Base-by-base conservation (phyloP, 2,888 invertebrate species). In the Caenorhabditis sinica region DNA sequence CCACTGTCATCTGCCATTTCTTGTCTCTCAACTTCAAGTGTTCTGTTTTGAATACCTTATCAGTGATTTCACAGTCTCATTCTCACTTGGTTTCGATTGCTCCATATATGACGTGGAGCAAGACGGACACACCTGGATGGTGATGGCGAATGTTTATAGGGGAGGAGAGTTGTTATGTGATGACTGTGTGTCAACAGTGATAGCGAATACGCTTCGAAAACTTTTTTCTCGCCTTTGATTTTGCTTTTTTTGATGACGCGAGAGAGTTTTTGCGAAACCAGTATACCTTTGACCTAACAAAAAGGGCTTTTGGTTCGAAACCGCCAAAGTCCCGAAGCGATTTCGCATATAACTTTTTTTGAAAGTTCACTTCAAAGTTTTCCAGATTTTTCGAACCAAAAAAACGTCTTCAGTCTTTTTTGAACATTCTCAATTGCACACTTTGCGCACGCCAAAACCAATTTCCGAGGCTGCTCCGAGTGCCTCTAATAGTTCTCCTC, bases 171-270 rank as follows among this genome's bases (percentile, higher is more conserved):
- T 66, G 49, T 68, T 60, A 60, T 68, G 43, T 68, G 66, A 49
- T 65, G 80, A 66, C 66, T 80, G 79, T 79, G 80, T 80, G 80
- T 80, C 65, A 69, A 72, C 33, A 71, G 2, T 11, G 65, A 79
- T 72, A 45, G 80, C 58, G 65, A 72, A 72, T 80, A 65, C 79
- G 79, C 68, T 71, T 79, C 77, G 61, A 69, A 77, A 68, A 69
- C 13, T 77, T 77, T 77, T 68, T 69, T 61, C 30, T 68, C 58
- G 56, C 60, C n/a, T 65, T 69, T 51, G 25, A 45, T 49, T 40
- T 56, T 25, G n/a, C 1, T 40, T 69, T 8, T 40, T 69, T 17
- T 40, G n/a, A 36, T 76, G 76, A 76, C 68, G 60, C 28, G 23
- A 51, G 3, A 53, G 23, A 43, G 13, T 45, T 28, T 51, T 15